These are phyloP conservation scores for Bufo gargarizans DNA, from an alignment of 2,113 vertebrate species.

Conservation along the genomic window DNA sequence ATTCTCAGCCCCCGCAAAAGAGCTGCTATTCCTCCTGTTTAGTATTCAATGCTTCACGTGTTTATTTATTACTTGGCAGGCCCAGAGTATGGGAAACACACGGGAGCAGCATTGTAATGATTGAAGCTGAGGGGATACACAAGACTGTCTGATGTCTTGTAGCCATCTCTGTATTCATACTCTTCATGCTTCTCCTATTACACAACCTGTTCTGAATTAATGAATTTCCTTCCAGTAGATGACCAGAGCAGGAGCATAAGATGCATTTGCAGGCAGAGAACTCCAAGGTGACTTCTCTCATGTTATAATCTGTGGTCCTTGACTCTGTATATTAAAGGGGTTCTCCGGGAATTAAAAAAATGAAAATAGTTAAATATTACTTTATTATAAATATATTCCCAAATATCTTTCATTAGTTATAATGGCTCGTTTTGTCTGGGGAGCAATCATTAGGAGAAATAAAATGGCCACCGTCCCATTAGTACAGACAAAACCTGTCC, in stretches of 20 bases:
- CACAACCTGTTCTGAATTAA: not conserved
- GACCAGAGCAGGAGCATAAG: not conserved
- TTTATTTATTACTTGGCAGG: slow-evolving; percentile 49
- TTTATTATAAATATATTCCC: too few species aligned
- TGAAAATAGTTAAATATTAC: too few species aligned
- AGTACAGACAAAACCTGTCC: too few species aligned
- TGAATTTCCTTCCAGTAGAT: not conserved
- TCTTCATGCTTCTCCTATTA: not conserved
- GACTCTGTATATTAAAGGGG: not conserved
- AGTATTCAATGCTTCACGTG: slow-evolving; percentile 24
- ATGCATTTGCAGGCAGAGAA: not conserved
- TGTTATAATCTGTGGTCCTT: not conserved
- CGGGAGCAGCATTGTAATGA: slow-evolving; percentile 35
- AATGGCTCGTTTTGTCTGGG: too few species aligned
- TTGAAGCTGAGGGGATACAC: slow-evolving; percentile 11
- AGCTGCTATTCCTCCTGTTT: slow-evolving; percentile 8
- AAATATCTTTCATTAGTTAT: too few species aligned
- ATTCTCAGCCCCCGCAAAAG: slow-evolving; percentile 22
- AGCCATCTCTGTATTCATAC: not conserved
- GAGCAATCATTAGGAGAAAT: too few species aligned
- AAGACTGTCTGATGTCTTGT: slow-evolving; percentile 5
- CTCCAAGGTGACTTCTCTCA: not conserved
- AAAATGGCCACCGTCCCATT: too few species aligned
- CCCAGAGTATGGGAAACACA: slow-evolving; percentile 40
- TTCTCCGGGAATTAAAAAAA: too few species aligned